These are phyloP conservation scores for Caenorhabditis remanei DNA, from an alignment of 1,140 invertebrate species.

Conservation along the genomic window DNA sequence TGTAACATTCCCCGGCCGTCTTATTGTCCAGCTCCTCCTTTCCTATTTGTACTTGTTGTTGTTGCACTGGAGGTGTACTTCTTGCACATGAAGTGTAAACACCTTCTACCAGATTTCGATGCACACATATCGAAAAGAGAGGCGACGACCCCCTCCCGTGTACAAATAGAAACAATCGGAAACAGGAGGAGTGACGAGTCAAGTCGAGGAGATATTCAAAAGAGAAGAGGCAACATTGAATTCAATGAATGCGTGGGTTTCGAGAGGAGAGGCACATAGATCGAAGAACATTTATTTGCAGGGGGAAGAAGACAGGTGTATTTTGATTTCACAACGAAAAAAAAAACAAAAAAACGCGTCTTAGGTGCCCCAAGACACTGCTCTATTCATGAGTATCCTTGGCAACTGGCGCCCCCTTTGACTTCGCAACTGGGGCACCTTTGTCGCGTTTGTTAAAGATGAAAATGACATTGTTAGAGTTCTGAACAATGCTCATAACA, in stretches of 20 bases:
- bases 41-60: not conserved
- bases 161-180: conserved; percentile 20
- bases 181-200: not conserved
- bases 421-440: too few species aligned
- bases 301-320: too few species aligned
- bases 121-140: not conserved
- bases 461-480: too few species aligned
- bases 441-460: too few species aligned
- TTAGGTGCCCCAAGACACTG: too few species aligned
- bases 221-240: not conserved
- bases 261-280: not conserved
- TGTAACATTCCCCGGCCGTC: not conserved
- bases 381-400: too few species aligned
- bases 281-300: too few species aligned
- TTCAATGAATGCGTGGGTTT: conserved; percentile 9
- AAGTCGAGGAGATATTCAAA: too few species aligned
- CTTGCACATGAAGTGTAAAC: conserved; percentile 35
- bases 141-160: not conserved
- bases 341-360: too few species aligned
- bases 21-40: not conserved
- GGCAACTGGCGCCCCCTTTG: too few species aligned
- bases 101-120: conserved; percentile 14
- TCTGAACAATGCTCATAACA: too few species aligned
- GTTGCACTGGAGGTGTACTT: not conserved
- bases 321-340: too few species aligned